Evolutionary conservation across 23 tunicate species (phyloP).

Genomic region (Trididemnum clinides): DNA sequence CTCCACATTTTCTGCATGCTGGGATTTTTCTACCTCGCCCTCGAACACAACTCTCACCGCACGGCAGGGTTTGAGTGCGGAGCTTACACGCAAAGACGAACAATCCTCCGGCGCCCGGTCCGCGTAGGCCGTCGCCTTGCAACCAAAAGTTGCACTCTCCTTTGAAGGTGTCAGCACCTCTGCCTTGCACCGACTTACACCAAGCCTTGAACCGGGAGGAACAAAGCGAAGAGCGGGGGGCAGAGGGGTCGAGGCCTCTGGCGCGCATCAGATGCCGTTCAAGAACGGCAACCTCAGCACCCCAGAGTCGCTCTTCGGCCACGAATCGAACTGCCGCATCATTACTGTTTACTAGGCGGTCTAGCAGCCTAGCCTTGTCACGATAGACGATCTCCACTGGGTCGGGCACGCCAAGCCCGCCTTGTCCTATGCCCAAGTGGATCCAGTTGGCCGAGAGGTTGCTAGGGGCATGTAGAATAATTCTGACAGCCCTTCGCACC

Average conservation of each 20-base stretch:
- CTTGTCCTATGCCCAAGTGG: neutral
- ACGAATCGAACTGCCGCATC: neutral
- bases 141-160: neutral
- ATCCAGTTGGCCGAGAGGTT: neutral
- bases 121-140: neutral
- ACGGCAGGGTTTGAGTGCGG: neutral
- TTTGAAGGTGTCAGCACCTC: neutral
- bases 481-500: neutral
- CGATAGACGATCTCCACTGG: neutral
- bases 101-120: neutral
- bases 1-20: neutral
- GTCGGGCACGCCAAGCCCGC: constrained; percentile 5
- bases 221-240: neutral
- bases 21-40: neutral
- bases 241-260: neutral
- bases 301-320: neutral
- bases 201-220: neutral
- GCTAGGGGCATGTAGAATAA: neutral
- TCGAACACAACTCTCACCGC: neutral
- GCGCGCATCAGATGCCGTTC: neutral
- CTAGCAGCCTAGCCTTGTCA: neutral
- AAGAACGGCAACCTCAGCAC: neutral
- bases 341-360: neutral
- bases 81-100: neutral
- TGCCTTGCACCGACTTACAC: neutral